phyloP scores from a whole-genome alignment of 2,888 invertebrate genomes.

The Thecophora atra region DNA sequence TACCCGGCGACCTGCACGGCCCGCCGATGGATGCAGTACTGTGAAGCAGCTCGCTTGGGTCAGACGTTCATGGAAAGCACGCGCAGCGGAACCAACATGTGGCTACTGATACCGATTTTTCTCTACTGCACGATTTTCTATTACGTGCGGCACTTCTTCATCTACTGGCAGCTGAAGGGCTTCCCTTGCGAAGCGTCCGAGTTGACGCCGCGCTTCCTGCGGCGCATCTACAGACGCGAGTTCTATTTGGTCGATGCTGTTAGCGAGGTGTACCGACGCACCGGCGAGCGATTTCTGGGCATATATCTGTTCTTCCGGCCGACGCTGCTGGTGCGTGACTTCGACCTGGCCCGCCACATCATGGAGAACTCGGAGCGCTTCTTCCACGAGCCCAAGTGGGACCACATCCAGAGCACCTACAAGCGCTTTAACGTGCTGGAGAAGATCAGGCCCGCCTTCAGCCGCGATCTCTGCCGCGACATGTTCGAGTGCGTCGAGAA shows the following conservation, averaged over 20 bases:
- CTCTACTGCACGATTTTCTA: conserved; percentile 52
- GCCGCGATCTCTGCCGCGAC: conserved; percentile 71
- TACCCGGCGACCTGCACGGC: background rate
- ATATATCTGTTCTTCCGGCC: conserved; percentile 74
- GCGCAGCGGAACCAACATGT: conserved; percentile 47
- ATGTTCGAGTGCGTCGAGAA: conserved; percentile 72
- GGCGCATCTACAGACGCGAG: conserved; percentile 54
- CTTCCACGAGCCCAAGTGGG: conserved; percentile 73
- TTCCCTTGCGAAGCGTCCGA: conserved; percentile 54
- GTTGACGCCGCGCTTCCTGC: conserved; percentile 51
- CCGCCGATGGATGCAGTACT: conserved; percentile 18
- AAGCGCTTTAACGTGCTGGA: conserved; percentile 73
- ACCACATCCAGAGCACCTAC: conserved; percentile 66
- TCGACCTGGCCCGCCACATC: conserved; percentile 71
- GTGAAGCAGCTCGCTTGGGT: conserved; percentile 2
- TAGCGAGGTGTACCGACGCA: conserved; percentile 49
- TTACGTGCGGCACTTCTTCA: conserved; percentile 57
- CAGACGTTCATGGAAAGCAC: conserved; percentile 9
- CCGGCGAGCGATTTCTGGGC: conserved; percentile 66
- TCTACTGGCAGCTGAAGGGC: conserved; percentile 59
- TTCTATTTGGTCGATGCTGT: conserved; percentile 57
- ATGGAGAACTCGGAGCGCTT: conserved; percentile 72
- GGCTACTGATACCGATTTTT: conserved; percentile 58
- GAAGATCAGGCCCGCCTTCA: conserved; percentile 74
- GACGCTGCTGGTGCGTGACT: conserved; percentile 72